phyloP scores from a whole-genome alignment of 2,113 vertebrate genomes.

The Barnardius zonarius region DNA sequence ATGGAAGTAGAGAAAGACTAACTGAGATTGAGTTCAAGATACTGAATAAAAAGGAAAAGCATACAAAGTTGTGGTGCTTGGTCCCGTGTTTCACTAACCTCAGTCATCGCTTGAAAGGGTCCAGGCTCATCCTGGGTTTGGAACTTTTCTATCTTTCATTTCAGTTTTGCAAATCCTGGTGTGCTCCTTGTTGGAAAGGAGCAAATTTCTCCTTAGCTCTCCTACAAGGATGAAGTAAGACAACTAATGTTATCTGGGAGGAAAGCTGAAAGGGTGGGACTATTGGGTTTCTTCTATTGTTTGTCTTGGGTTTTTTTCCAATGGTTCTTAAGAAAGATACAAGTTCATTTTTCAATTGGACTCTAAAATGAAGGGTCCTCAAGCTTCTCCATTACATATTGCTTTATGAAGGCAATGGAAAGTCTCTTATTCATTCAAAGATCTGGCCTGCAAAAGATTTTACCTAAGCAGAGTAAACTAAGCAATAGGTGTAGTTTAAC shows the following conservation, averaged over 20 bases:
- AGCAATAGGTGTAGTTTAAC: background rate
- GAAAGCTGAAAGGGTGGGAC: background rate
- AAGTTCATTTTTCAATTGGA: background rate
- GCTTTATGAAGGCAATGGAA: background rate
- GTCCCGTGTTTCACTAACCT: background rate
- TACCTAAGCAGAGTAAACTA: background rate
- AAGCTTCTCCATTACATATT: background rate
- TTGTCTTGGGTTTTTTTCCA: background rate
- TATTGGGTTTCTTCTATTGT: background rate
- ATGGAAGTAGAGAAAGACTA: background rate
- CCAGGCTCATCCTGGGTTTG: background rate
- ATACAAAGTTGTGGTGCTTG: background rate
- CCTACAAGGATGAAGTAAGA: background rate
- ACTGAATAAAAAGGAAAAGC: background rate
- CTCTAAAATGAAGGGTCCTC: background rate
- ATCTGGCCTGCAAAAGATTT: background rate
- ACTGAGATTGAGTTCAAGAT: background rate
- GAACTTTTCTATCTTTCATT: background rate
- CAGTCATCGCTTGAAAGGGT: background rate
- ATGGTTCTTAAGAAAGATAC: background rate
- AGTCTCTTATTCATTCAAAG: background rate
- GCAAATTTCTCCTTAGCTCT: background rate
- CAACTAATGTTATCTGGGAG: background rate
- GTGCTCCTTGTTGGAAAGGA: background rate
- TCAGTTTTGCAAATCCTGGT: background rate